Evolutionary conservation across 2,113 vertebrate genomes (phyloP).

Genomic region (Scolopax mira): DNA sequence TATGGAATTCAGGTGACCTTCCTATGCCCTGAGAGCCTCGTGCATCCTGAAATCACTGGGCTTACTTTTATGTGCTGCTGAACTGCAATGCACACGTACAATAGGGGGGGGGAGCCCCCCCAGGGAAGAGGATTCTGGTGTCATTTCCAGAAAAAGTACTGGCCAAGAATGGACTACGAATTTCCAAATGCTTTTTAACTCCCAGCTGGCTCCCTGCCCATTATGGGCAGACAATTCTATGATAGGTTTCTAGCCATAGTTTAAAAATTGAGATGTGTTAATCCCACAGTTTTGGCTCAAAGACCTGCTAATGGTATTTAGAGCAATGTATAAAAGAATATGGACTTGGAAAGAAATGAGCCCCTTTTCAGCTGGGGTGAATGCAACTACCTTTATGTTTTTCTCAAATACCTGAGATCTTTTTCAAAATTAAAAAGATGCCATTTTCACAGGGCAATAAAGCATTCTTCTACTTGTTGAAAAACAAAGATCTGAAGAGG

Average conservation of each 20-base stretch:
- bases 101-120: background rate
- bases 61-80: background rate
- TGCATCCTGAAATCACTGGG: background rate
- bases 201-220: background rate
- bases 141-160: background rate
- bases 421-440: background rate
- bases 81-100: accelerated
- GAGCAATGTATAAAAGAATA: background rate
- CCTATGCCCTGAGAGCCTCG: background rate
- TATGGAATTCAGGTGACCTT: background rate
- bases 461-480: background rate
- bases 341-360: background rate
- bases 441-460: background rate
- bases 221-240: too few species aligned
- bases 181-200: background rate
- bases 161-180: background rate
- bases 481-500: background rate
- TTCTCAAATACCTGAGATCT: background rate
- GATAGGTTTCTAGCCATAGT: background rate
- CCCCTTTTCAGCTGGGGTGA: background rate
- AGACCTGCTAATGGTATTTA: background rate
- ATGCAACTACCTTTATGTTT: background rate
- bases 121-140: background rate
- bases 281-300: background rate
- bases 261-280: background rate